Percentiles rank a stretch among this genome's conserved stretches.
Evolutionary conservation across 2,888 invertebrate species (phyloP).

Genomic region (Lasioglossum lativentre): DNA sequence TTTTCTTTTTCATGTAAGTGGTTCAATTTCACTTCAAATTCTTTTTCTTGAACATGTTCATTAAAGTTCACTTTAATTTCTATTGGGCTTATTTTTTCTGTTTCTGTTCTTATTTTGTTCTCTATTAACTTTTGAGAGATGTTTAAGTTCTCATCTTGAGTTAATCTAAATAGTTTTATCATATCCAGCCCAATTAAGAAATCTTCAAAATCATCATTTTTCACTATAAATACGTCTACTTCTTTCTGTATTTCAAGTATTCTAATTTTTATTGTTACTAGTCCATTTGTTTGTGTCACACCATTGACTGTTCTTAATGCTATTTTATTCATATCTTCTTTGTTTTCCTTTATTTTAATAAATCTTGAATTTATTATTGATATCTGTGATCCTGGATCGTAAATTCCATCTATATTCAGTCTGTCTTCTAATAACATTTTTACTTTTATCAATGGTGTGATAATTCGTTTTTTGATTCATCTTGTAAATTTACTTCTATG

Average conservation of each 20-base stretch:
- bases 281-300: neutral
- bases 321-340: slow-evolving; percentile 15
- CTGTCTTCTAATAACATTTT: slow-evolving; percentile 11
- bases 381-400: neutral
- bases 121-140: neutral
- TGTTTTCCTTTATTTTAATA: neutral
- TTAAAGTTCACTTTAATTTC: neutral
- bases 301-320: slow-evolving; percentile 16
- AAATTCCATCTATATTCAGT: neutral
- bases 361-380: slow-evolving; percentile 8
- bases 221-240: slow-evolving; percentile 39
- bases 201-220: neutral
- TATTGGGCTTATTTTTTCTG: neutral
- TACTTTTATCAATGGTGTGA: no score
- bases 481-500: no score
- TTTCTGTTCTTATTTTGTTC: neutral
- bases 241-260: slow-evolving; percentile 10
- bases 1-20: no score
- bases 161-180: neutral
- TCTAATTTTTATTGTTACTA: neutral
- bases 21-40: neutral
- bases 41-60: neutral
- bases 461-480: no score
- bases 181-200: neutral
- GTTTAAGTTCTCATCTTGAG: slow-evolving; percentile 7